Evolutionary conservation across 2,888 invertebrate species (phyloP).

Genomic region (Doris montereyensis): DNA sequence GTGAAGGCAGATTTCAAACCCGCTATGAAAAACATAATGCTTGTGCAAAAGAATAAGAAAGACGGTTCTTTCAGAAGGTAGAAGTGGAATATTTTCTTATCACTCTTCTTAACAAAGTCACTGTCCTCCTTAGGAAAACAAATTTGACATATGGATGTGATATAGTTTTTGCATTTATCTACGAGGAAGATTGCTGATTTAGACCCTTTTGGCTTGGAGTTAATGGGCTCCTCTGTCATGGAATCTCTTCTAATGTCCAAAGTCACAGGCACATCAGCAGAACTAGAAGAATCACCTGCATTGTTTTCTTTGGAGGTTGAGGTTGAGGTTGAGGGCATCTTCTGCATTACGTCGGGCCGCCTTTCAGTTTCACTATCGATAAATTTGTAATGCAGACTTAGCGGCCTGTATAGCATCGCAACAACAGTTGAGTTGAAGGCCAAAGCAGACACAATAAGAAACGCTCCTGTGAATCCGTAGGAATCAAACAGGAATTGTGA

Average conservation of each 20-base stretch:
- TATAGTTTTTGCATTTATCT: too few relatives aligned
- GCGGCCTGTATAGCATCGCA: conserved; percentile 56
- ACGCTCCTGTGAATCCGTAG: conserved; percentile 55
- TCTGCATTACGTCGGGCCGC: too few relatives aligned
- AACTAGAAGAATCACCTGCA: too few relatives aligned
- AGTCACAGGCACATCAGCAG: too few relatives aligned
- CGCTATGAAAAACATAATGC: conserved; percentile 45
- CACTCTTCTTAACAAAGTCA: neutral
- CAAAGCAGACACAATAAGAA: conserved; percentile 52
- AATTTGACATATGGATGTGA: conserved; percentile 5
- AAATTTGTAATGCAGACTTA: conserved; percentile 44
- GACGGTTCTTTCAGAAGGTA: conserved; percentile 42
- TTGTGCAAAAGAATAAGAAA: conserved; percentile 46
- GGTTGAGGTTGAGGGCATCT: too few relatives aligned
- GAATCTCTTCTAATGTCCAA: neutral
- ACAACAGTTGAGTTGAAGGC: conserved; percentile 51
- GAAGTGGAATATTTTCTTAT: conserved; percentile 43
- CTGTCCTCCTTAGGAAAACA: conserved; percentile 39
- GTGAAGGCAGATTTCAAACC: conserved; percentile 52
- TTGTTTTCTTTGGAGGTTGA: too few relatives aligned
- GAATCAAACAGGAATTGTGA: conserved; percentile 53
- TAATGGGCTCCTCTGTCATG: neutral
- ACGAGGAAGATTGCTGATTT: too few relatives aligned
- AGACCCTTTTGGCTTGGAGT: too few relatives aligned
- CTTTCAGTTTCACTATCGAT: too few relatives aligned